Base-by-base conservation (phyloP, 1,140 invertebrate genomes). In the Linepithema humile region DNA sequence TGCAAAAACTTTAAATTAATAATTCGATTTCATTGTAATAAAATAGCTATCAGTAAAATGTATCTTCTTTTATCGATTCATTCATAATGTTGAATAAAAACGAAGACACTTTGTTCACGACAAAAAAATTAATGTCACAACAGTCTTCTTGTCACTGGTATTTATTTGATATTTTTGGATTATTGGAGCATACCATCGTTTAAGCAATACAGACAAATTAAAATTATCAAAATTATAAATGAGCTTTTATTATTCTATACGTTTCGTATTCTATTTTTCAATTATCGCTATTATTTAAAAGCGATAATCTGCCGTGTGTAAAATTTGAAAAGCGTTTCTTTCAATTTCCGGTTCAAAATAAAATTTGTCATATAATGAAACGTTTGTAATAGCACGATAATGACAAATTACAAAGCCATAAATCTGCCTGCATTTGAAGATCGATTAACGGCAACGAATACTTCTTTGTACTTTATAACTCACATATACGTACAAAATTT, bases 391-490 rank as follows among this genome's bases (percentile, higher is more conserved):
- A 35, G 5, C 17, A n/a, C 12, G 17, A 20, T 32, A 20, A 62
- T 40, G 35, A 64, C 20, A 4, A 64, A 64, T 32, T 64, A 40
- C 35, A 23, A 64, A 38, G n/a, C n/a, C 7, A 64, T 64, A 35
- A 64, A 64, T 64, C 60, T 40, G 60, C 38, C 32, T 35, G n/a
- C 60, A 40, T 64, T 64, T 64, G n/a, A 3, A 38, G 35, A 40
- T 64, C 35, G 60, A 64, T 64, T 12, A 23, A 64, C n/a, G 32
- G 29, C 60, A 23, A 40, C 17, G 35, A 20, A 64, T 38, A 38
- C 38, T 12, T 20, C 4, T 64, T n/a, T 64, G n/a, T 38, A 64
- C 3, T 32, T 64, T 64, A 64, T 64, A 64, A 64, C 60, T 38
- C 60, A 38, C n/a, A n/a, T 64, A n/a, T 12, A 40, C 60, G n/a